Percentiles rank a stretch among this genome's conserved stretches.
Conservation (phyloP, 2,888 invertebrate species). For the Dolichopus griseipennis region DNA sequence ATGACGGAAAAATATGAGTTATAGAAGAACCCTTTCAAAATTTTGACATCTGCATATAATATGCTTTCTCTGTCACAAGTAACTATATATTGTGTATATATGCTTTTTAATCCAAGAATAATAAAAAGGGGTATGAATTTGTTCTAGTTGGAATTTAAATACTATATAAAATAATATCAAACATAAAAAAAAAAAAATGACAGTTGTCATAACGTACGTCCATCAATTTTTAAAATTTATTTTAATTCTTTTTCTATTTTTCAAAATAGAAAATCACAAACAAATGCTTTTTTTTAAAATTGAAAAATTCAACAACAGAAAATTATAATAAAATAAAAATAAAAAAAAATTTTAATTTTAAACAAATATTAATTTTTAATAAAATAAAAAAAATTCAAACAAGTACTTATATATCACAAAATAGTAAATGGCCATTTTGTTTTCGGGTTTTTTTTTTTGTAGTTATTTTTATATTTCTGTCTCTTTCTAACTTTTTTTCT, state of each 20-base stretch:
- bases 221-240: neutral
- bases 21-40: neutral
- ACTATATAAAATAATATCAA: neutral
- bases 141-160: too few relatives aligned
- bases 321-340: neutral
- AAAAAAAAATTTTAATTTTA: too few relatives aligned
- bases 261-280: too few relatives aligned
- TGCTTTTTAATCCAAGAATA: too few relatives aligned
- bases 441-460: neutral
- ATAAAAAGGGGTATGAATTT: too few relatives aligned
- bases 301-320: neutral
- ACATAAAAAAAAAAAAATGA: too few relatives aligned
- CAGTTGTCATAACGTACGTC: slow-evolving; percentile 1
- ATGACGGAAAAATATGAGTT: neutral
- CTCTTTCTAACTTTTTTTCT: neutral
- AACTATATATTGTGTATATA: too few relatives aligned
- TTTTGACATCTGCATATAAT: neutral
- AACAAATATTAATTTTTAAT: too few relatives aligned
- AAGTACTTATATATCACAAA: too few relatives aligned
- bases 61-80: neutral
- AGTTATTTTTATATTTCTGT: neutral
- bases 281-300: too few relatives aligned
- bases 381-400: too few relatives aligned
- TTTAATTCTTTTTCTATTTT: too few relatives aligned
- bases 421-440: neutral